These are phyloP conservation scores for Minunthozetes semirufus DNA, from an alignment of 2,888 invertebrate species.

Conservation along the genomic window DNA sequence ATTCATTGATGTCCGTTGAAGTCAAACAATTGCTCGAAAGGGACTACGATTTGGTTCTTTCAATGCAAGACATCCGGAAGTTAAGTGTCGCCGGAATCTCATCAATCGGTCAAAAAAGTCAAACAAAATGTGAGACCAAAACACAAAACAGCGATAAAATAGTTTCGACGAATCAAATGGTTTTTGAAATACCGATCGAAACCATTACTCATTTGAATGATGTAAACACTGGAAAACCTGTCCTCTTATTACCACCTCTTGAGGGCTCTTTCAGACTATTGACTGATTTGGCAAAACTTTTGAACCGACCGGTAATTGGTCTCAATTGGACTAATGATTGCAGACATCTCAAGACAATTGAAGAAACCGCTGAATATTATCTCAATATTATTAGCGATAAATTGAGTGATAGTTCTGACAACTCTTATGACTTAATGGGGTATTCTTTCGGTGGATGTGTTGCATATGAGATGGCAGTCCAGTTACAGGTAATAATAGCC, in stretches of 20 bases:
- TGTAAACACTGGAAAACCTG: slow-evolving; percentile 43
- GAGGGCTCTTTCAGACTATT: slow-evolving; percentile 74
- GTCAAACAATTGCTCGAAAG: slow-evolving; percentile 92
- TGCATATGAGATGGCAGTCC: slow-evolving; percentile 82
- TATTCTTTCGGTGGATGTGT: slow-evolving; percentile 94
- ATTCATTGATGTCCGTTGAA: slow-evolving; percentile 97
- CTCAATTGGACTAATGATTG: slow-evolving; percentile 77
- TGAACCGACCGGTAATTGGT: slow-evolving; percentile 74
- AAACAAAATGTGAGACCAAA: background rate
- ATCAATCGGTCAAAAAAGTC: slow-evolving; percentile 49
- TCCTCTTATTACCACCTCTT: slow-evolving; percentile 68
- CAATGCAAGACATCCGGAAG: slow-evolving; percentile 80
- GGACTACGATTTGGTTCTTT: slow-evolving; percentile 79
- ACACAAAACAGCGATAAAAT: background rate
- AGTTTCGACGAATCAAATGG: background rate
- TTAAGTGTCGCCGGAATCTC: slow-evolving; percentile 70
- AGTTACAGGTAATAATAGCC: no score
- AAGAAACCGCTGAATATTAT: slow-evolving; percentile 10
- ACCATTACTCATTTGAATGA: slow-evolving; percentile 47
- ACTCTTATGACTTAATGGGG: slow-evolving; percentile 81
- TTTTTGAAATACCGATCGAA: slow-evolving; percentile 2
- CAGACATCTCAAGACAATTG: slow-evolving; percentile 58
- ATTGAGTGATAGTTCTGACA: slow-evolving; percentile 45
- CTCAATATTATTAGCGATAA: slow-evolving; percentile 25
- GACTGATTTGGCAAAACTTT: slow-evolving; percentile 62